Evolutionary conservation across 2,888 invertebrate genomes (phyloP), one percentile per base, ranked within the genome.

Genomic region (Drosophila aldrichi): DNA sequence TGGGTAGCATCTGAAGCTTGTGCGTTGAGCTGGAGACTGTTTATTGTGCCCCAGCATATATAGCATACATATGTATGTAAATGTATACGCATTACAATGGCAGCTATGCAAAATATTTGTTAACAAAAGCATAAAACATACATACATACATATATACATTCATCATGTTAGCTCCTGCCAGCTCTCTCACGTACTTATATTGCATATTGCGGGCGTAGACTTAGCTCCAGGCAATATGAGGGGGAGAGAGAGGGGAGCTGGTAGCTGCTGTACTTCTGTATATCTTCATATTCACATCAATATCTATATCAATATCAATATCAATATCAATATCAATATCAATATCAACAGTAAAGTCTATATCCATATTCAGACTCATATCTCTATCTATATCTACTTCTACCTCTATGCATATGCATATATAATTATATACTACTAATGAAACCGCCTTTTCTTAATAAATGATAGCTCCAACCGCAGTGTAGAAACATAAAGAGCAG

Each of bases 91-190:
- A 49, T 56, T 57, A 59, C 54, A 20, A 8, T 22, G 32, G 49
- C 43, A 49, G 58, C 41, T 52, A 61, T 59, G 73, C 51, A 51
- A 62, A 74, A 70, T 56, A 61, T 69, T 69, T 74, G 69, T 57
- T 63, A 68, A 60, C 69, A 44, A 52, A 52, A 54, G 38, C 38
- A 40, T 38, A 18, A 40, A 22, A 29, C 29, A 52, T 38, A 10
- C 22, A 49, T 9, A 25, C 25, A 25, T 6, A 25, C 25, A 32
- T 25, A 32, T 25, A 16, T 4, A 32, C 29, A 22, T 20, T 34
- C 14, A 51, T 34, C 38, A 6, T 10, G 22, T 38, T 54, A 2
- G n/a, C 54, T 54, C n/a, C 20, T n/a, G 40, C 25, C n/a, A 40
- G 5, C 25, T 29, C n/a, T 38, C 12, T n/a, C n/a, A 14, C 25